phyloP scores from a whole-genome alignment of 2,888 invertebrate genomes.

The Protonemura montana region DNA sequence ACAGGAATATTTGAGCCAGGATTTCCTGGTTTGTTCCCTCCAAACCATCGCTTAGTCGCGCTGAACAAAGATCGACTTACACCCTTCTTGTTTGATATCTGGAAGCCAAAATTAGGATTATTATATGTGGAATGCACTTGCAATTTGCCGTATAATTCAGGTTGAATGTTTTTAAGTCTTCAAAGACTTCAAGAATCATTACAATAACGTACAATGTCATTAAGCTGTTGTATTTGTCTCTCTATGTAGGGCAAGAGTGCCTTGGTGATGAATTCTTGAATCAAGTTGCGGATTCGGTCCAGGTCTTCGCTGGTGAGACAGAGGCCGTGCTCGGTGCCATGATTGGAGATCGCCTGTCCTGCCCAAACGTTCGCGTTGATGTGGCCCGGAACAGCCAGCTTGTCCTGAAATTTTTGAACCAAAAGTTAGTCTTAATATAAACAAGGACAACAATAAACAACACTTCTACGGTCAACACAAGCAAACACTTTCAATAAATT shows the following conservation, averaged over 20 bases:
- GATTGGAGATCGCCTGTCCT: conserved; percentile 40
- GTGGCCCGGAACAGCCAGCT: conserved; percentile 41
- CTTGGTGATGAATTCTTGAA: conserved; percentile 86
- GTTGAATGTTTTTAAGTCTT: too few species aligned
- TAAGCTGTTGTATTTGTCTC: conserved; percentile 80
- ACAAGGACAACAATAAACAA: too few species aligned
- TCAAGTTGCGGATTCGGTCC: conserved; percentile 82
- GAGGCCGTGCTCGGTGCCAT: conserved; percentile 68
- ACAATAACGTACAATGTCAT: conserved; percentile 73
- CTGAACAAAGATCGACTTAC: conserved; percentile 91
- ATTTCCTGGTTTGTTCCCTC: conserved; percentile 84
- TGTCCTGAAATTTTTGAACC: background rate
- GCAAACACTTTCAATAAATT: too few species aligned
- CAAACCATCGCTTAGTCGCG: conserved; percentile 96
- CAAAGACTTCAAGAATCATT: too few species aligned
- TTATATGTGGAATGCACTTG: too few species aligned
- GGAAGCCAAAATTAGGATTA: too few species aligned
- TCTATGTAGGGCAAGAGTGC: conserved; percentile 87
- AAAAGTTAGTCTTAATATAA: too few species aligned
- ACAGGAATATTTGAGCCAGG: conserved; percentile 69
- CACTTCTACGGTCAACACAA: too few species aligned
- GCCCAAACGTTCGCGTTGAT: conserved; percentile 67
- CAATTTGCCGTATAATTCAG: too few species aligned
- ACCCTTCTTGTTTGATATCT: conserved; percentile 87
- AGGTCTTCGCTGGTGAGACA: conserved; percentile 83